Base-by-base conservation (phyloP, 2,888 invertebrate species). In the Drosophila meridionalis region DNA sequence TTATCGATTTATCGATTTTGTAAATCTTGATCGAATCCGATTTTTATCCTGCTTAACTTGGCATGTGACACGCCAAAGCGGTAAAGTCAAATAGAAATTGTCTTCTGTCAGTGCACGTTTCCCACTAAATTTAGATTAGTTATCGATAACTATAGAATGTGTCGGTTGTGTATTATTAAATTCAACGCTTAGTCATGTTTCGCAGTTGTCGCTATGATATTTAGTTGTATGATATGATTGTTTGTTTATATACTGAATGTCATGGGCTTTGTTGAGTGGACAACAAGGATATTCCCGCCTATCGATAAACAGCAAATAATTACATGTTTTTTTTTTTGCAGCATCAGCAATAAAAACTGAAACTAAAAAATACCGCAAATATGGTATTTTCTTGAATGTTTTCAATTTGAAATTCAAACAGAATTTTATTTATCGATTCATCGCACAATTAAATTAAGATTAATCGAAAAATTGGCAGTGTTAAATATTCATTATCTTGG, bases 171-270 rank as follows among this genome's bases (percentile, higher is more conserved):
- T 43, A 36, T 48, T 32, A 59, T 48, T 40, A 12, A 57, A 40
- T 56, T 52, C 6, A 50, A 61, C 28, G n/a, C 45, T 48, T 2
- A 59, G 50, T 57, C 59, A 43, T 62, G 50, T 64, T 47, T 69
- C 53, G 72, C 59, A 55, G 47, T 48, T 64, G 60, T 28, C 47
- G 57, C 64, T 48, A 61, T 83, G 72, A 82, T 82, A 82, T 82
- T 76, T 69, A 70, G 57, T 81, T 71, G 62, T 74, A 82, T 84
- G 84, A 84, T 84, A 84, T 84, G 84, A 84, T 84, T 82, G 61
- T 78, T 73, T 68, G 59, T 65, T 68, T 62, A 52, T 62, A 52
- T 45, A 65, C 67, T 84, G 75, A 84, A 82, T 87, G 84, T 82
- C 84, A 63, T 76, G 77, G 72, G 73, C 50, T 48, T 47, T 47